Conservation (phyloP, 2,113 vertebrate genomes). For the Rana temporaria region DNA sequence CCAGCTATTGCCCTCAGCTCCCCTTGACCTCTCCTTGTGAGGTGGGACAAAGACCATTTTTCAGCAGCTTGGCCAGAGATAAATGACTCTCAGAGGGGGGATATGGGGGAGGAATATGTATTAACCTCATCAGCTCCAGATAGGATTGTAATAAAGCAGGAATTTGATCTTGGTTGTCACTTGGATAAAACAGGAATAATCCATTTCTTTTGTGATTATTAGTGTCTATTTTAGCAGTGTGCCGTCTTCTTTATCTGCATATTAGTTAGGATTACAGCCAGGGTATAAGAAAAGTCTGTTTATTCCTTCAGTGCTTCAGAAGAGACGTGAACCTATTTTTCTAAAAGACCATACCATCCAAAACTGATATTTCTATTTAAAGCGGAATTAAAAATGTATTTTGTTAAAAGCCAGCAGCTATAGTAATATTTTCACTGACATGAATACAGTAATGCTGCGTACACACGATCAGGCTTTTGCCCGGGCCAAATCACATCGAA, state of each 20-base stretch:
- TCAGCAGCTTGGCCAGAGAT: constrained; percentile 51
- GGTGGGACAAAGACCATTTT: constrained; percentile 45
- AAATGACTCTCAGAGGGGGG: constrained; percentile 44
- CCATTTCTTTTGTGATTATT: background rate
- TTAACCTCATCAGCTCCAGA: constrained; percentile 28
- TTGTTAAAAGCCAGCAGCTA: too few species aligned
- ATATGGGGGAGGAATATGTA: constrained; percentile 26
- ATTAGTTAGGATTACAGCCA: background rate
- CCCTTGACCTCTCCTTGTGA: constrained; percentile 47
- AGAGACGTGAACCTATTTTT: too few species aligned
- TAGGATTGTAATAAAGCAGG: background rate
- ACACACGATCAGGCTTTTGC: too few species aligned
- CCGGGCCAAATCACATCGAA: too few species aligned
- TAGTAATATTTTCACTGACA: too few species aligned
- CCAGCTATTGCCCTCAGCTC: constrained; percentile 39
- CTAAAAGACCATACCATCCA: too few species aligned
- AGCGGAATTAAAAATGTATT: too few species aligned
- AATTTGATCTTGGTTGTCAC: background rate
- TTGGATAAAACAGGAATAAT: constrained; percentile 1
- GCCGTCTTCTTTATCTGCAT: background rate
- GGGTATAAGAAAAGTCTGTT: background rate
- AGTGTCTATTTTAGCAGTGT: background rate
- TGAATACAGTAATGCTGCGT: too few species aligned
- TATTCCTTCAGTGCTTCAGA: too few species aligned
- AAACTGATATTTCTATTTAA: too few species aligned